phyloP scores from a whole-genome alignment of 2,797 vertebrate species.

The Trachops cirrhosus region DNA sequence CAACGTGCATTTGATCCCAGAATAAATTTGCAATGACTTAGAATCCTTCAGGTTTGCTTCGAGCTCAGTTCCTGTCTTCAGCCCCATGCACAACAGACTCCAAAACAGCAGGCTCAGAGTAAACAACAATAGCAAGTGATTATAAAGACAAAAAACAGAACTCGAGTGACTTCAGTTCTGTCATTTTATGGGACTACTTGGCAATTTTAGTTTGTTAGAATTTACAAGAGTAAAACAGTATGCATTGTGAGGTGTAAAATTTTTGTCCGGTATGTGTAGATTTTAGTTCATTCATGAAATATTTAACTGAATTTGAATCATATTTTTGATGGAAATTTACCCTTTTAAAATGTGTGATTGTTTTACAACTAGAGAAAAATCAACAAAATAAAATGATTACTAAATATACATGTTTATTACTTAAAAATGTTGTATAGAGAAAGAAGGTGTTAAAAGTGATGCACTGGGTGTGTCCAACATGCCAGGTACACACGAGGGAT shows the following conservation, averaged over 20 bases:
- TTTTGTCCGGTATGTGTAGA: background rate
- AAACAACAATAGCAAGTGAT: background rate
- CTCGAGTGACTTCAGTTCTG: background rate
- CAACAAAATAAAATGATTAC: background rate
- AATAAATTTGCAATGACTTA: background rate
- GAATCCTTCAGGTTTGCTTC: background rate
- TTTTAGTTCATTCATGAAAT: background rate
- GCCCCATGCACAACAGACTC: background rate
- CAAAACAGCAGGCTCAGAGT: background rate
- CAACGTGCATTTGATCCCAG: background rate
- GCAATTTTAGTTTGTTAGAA: conserved; percentile 2
- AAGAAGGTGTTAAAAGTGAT: background rate
- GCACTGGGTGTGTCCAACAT: background rate
- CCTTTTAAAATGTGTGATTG: background rate
- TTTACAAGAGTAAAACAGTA: background rate
- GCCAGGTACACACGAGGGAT: background rate
- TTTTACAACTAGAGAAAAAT: conserved; percentile 7
- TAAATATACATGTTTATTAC: background rate
- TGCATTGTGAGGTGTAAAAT: background rate
- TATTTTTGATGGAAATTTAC: background rate
- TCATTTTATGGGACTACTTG: background rate
- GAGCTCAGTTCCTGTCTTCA: background rate
- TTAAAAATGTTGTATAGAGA: background rate
- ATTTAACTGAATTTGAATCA: background rate
- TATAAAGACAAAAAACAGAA: background rate